Percentiles rank a stretch among this genome's conserved stretches.
phyloP scores from a whole-genome alignment of 1,140 invertebrate genomes.

The Aplysia californica region DNA sequence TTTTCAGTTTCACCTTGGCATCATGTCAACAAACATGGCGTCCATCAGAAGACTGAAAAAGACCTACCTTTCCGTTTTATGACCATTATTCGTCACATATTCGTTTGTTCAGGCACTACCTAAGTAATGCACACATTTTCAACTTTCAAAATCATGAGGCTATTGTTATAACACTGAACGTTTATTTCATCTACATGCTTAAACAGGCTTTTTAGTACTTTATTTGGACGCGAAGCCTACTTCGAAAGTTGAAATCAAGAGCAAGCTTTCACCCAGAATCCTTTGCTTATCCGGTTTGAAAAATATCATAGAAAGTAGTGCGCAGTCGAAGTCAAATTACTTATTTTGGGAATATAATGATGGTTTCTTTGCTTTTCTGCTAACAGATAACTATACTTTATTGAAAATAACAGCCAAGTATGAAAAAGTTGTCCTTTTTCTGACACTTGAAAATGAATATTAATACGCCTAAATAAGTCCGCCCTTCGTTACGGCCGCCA shows the following conservation, averaged over 20 bases:
- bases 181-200: not conserved
- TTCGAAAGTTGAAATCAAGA: too few species aligned
- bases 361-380: not conserved
- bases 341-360: not conserved
- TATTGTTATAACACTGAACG: not conserved
- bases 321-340: not conserved
- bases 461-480: slow-evolving; percentile 31
- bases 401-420: not conserved
- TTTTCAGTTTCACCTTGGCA: not conserved
- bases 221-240: not conserved
- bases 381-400: not conserved
- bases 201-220: not conserved
- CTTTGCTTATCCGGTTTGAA: too few species aligned
- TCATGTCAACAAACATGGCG: slow-evolving; percentile 37
- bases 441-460: slow-evolving; percentile 2
- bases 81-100: slow-evolving; percentile 49
- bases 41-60: too few species aligned
- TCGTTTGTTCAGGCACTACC: too few species aligned
- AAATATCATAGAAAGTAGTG: too few species aligned
- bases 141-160: not conserved
- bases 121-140: not conserved
- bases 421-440: too few species aligned
- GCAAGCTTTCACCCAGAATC: too few species aligned
- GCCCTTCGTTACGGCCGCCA: slow-evolving; percentile 63
- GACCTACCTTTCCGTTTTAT: slow-evolving; percentile 63